Evolutionary conservation across 2,113 vertebrate species (phyloP).

Genomic region (Albula glossodonta): DNA sequence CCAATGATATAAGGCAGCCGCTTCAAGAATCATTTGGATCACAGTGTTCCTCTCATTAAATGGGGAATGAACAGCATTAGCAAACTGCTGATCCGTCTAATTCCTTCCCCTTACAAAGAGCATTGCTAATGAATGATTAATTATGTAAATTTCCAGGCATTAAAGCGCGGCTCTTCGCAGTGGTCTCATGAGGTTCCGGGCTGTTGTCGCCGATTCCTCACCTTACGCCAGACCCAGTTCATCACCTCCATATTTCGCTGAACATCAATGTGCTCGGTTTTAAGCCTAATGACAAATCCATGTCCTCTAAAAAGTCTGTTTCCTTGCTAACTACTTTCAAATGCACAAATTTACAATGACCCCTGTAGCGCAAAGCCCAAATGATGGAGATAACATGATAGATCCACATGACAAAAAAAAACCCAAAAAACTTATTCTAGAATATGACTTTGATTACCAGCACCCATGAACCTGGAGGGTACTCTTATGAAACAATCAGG

Average conservation of each 20-base stretch:
- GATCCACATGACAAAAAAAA: neutral
- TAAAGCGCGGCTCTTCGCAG: neutral
- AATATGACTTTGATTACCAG: neutral
- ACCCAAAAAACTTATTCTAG: too few species aligned
- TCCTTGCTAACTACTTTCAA: neutral
- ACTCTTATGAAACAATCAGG: neutral
- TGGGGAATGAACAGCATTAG: neutral
- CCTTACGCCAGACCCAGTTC: neutral
- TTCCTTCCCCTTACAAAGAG: slow-evolving; percentile 6
- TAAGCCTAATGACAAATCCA: neutral
- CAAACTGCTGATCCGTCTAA: slow-evolving; percentile 7
- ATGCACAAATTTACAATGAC: too few species aligned
- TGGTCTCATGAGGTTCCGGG: neutral
- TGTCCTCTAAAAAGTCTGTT: neutral
- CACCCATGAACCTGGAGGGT: neutral
- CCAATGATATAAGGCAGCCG: slow-evolving; percentile 7
- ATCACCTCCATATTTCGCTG: neutral
- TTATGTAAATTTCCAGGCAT: neutral
- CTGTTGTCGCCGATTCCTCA: neutral
- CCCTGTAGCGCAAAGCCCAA: too few species aligned
- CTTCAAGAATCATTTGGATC: slow-evolving; percentile 5
- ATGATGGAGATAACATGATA: neutral
- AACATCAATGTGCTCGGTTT: neutral
- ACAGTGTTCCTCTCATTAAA: slow-evolving; percentile 20
- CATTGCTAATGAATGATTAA: slow-evolving; percentile 17